A percentile compares a stretch with the other conserved stretches of the same genome.
Conservation (phyloP, 2,888 invertebrate genomes). For the Diadromus collaris region DNA sequence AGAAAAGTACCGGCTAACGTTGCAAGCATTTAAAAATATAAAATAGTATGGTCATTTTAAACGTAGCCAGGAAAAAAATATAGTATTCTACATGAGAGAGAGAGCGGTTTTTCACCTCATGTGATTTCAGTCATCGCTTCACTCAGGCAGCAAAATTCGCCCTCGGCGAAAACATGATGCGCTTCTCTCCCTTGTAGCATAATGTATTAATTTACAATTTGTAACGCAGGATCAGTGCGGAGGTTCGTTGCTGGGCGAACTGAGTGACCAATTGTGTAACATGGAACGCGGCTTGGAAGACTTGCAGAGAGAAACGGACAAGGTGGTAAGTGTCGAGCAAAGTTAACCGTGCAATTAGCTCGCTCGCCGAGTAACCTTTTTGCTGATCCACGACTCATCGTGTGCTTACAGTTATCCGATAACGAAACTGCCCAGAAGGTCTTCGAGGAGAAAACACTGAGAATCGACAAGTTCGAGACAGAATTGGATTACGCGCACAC, state of each 20-base stretch:
- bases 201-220: slow-evolving; percentile 43
- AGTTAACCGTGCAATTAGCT: neutral
- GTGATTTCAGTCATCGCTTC: no score
- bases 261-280: slow-evolving; percentile 67
- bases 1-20: no score
- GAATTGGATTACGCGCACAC: slow-evolving; percentile 75
- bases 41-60: no score
- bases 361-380: neutral
- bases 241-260: slow-evolving; percentile 64
- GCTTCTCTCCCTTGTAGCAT: no score
- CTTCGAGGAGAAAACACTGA: slow-evolving; percentile 68
- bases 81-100: no score
- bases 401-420: slow-evolving; percentile 67
- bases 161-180: no score
- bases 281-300: slow-evolving; percentile 70
- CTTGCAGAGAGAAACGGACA: slow-evolving; percentile 70
- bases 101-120: no score
- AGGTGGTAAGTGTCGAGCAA: slow-evolving; percentile 69
- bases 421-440: slow-evolving; percentile 69
- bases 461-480: slow-evolving; percentile 72
- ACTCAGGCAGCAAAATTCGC: no score
- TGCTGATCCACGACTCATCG: slow-evolving; percentile 5
- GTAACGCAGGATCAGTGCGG: slow-evolving; percentile 57
- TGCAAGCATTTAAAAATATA: no score
- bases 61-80: no score